Evolutionary conservation across 2,888 invertebrate genomes (phyloP).

Genomic region (Mimachlamys varia): DNA sequence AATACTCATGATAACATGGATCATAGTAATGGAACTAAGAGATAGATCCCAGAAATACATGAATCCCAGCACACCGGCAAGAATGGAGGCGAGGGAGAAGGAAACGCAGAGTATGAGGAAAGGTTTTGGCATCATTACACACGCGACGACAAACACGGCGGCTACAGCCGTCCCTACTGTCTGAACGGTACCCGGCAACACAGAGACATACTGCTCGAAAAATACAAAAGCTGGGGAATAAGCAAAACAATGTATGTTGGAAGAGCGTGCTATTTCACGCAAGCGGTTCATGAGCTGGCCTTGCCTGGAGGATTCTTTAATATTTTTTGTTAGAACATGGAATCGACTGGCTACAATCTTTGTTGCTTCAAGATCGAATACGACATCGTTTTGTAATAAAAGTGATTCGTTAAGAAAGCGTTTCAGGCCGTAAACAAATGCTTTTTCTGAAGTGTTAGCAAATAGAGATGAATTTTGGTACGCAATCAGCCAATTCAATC

Average conservation of each 20-base stretch:
- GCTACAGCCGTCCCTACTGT: conserved; percentile 68
- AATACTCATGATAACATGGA: conserved; percentile 72
- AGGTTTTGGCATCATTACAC: conserved; percentile 70
- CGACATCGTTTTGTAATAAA: conserved; percentile 55
- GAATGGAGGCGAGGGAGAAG: conserved; percentile 65
- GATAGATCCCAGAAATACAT: conserved; percentile 68
- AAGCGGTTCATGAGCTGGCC: conserved; percentile 64
- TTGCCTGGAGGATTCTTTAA: conserved; percentile 87
- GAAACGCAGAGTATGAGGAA: conserved; percentile 64
- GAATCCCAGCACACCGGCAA: conserved; percentile 71
- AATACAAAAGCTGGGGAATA: conserved; percentile 66
- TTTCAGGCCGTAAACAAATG: conserved; percentile 45
- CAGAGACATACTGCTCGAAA: conserved; percentile 70
- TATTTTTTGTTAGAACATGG: conserved; percentile 93
- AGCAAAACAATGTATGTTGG: conserved; percentile 57
- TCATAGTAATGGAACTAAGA: conserved; percentile 71
- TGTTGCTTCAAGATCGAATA: conserved; percentile 64
- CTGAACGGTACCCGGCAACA: conserved; percentile 67
- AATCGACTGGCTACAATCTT: conserved; percentile 91
- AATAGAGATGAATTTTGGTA: conserved; percentile 42
- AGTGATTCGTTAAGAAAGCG: conserved; percentile 34
- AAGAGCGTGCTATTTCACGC: conserved; percentile 58
- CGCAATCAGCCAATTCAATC: conserved; percentile 49
- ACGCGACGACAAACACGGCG: conserved; percentile 67
- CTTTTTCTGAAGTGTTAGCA: conserved; percentile 40